Base-by-base conservation (phyloP, 2,113 vertebrate genomes). In the Struthio camelus region DNA sequence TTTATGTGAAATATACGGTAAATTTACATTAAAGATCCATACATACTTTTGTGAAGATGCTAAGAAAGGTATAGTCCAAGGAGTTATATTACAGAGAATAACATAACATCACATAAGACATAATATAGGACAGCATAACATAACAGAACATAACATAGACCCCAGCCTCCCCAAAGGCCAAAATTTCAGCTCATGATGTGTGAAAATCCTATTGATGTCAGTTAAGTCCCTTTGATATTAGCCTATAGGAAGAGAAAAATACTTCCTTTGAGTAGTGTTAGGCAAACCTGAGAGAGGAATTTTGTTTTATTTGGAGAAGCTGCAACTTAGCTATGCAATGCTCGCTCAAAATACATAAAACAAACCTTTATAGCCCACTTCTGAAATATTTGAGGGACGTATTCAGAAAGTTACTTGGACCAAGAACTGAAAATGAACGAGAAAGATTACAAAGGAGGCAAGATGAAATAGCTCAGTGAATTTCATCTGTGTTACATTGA, bases 281-380 rank as follows among this genome's bases (percentile, higher is more conserved):
- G 44, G 58, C 56, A 96, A 96, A 94, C 14, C 53, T 87, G 70
- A 90, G 81, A 87, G 61, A 65, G 56, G 36, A 88, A 89, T 73
- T 66, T 87, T 85, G 62, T 95, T 94, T 93, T 53, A 83, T 80
- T 85, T 95, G 71, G 67, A 83, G 30, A 85, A 91, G 24, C 23
- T 93, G 30, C 59, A 88, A 87, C 95, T 89, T 80, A 94, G 62
- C 61, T 79, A 59, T 40, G 78, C 44, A 91, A 44, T 67, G 23
- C 56, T 95, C 19, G 7, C 51, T 92, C 88, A 94, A 62, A 81
- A 87, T 48, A 90, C 24, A 69, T 46, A 90, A 95, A 85, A 70
- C 18, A 93, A 90, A 71, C 61, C n/a, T 79, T 81, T 89, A 80
- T 24, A 92, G 42, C 4, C 42, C 42, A 72, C n/a, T 88, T 95